Evolutionary conservation across 1,140 invertebrate species (phyloP).

Genomic region (Cheumatopsyche charites): DNA sequence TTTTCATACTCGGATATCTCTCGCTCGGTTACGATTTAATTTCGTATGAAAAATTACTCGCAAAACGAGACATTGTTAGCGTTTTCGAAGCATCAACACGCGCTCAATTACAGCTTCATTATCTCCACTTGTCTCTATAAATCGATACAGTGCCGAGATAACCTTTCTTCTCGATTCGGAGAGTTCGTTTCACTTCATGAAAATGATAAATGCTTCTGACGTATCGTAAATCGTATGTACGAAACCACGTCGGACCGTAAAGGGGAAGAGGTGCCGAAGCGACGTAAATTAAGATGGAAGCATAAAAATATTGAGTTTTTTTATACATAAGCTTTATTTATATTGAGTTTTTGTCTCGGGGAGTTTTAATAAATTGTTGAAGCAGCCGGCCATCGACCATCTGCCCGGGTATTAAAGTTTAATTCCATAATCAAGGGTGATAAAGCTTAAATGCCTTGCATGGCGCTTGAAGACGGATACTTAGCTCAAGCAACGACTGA

Average conservation of each 20-base stretch:
- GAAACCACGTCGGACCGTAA: constrained; percentile 2
- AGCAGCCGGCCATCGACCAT: background rate
- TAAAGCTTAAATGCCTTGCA: constrained; percentile 15
- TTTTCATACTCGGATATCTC: background rate
- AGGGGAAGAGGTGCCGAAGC: background rate
- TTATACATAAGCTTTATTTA: too few species aligned
- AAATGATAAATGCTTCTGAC: background rate
- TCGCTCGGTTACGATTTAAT: constrained; percentile 26
- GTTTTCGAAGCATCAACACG: background rate
- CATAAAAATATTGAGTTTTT: too few species aligned
- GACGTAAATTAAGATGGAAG: background rate
- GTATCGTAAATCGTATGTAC: constrained; percentile 10
- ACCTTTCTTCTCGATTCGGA: background rate
- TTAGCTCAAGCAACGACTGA: too few species aligned
- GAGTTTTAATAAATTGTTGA: too few species aligned
- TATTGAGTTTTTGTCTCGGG: too few species aligned
- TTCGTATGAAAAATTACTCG: constrained; percentile 8
- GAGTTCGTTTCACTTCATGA: background rate
- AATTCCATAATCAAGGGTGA: constrained; percentile 1
- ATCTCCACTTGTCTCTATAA: background rate
- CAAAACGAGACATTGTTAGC: background rate
- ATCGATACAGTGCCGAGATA: background rate
- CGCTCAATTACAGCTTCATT: too few species aligned
- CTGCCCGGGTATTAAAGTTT: constrained; percentile 4
- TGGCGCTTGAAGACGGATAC: background rate